phyloP scores from a whole-genome alignment of 1,140 invertebrate genomes.

The Oncopodura yosiiana region DNA sequence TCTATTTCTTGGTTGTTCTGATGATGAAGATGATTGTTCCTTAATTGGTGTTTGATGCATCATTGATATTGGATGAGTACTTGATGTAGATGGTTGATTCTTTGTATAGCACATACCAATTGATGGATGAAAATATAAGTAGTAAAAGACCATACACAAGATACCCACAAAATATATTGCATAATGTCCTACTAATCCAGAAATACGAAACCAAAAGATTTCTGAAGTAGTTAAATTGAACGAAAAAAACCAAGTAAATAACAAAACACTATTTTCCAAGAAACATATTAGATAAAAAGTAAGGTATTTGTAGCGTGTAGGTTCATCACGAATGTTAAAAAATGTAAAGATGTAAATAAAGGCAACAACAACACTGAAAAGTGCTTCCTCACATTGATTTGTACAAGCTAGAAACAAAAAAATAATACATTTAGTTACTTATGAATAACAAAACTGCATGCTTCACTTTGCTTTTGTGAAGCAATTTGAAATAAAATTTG shows the following conservation, averaged over 20 bases:
- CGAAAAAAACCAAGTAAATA: conserved; percentile 42
- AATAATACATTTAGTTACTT: no score
- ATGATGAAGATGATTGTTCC: not conserved
- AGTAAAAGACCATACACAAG: conserved; percentile 44
- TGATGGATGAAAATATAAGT: conserved; percentile 44
- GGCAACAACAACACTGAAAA: conserved; percentile 41
- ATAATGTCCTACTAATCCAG: conserved; percentile 25
- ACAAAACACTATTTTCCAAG: conserved; percentile 44
- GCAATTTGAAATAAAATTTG: no score
- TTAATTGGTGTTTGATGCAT: no score
- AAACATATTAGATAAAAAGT: conserved; percentile 45
- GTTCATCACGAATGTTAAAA: conserved; percentile 44
- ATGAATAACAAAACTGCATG: no score
- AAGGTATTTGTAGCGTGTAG: conserved; percentile 43
- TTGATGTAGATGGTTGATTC: no score
- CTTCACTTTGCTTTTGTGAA: no score
- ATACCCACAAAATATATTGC: conserved; percentile 43
- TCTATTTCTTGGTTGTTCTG: not conserved
- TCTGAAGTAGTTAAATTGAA: conserved; percentile 22
- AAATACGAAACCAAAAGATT: conserved; percentile 30
- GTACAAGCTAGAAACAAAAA: no score
- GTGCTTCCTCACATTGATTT: conserved; percentile 43
- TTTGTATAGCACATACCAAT: conserved; percentile 11
- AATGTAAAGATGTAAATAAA: conserved; percentile 43
- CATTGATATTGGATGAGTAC: no score